Conservation (phyloP, 2,888 invertebrate species). For the Folsomia manolachei region DNA sequence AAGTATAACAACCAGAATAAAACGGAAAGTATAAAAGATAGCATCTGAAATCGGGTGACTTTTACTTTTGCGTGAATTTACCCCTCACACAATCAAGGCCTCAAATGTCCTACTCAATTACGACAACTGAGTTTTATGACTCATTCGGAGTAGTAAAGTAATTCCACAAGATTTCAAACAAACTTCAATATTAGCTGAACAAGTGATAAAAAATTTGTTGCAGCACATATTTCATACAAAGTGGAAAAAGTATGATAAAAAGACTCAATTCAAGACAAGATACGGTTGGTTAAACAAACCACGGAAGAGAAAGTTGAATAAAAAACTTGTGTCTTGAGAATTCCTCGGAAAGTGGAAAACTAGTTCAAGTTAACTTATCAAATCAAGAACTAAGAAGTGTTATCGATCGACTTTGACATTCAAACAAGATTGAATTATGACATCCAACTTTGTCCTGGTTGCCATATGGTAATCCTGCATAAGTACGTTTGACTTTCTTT, state of each 20-base stretch:
- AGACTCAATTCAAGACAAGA: no score
- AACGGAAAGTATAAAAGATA: not conserved
- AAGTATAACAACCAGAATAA: not conserved
- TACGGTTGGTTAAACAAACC: no score
- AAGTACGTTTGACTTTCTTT: no score
- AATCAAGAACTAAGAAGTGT: not conserved
- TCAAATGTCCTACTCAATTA: not conserved
- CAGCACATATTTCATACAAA: not conserved
- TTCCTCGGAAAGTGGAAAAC: no score
- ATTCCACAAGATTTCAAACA: not conserved
- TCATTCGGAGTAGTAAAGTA: not conserved
- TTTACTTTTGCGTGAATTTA: not conserved
- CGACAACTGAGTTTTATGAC: not conserved
- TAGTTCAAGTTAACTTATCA: not conserved
- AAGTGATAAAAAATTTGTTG: not conserved
- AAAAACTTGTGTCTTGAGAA: no score
- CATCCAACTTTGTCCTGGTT: not conserved
- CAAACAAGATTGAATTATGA: not conserved
- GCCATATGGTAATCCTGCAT: not conserved
- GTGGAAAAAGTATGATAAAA: not conserved
- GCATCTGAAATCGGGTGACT: not conserved
- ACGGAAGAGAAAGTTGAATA: no score
- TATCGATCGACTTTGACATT: no score
- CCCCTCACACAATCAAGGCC: not conserved
- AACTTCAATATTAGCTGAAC: no score